A percentile compares a stretch with the other conserved stretches of the same genome.
Conservation (phyloP, 2,113 vertebrate genomes). For the Alethe castanea region DNA sequence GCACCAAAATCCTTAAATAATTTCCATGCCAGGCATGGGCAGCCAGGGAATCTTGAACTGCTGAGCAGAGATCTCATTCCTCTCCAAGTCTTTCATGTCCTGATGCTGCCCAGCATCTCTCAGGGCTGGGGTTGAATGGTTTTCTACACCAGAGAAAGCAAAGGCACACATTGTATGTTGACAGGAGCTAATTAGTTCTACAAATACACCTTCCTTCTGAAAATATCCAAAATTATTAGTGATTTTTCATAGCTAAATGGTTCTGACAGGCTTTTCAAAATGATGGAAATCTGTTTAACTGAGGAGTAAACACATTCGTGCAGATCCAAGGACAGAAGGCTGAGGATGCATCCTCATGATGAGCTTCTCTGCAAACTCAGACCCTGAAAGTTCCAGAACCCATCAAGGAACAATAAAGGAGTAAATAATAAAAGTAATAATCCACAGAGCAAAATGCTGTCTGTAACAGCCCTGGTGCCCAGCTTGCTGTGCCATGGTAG, state of each 20-base stretch:
- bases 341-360: neutral
- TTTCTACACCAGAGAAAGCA: neutral
- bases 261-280: conserved; percentile 43
- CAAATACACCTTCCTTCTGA: conserved; percentile 32
- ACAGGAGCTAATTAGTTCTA: conserved; percentile 44
- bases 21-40: neutral
- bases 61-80: neutral
- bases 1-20: neutral
- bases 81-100: neutral
- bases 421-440: neutral
- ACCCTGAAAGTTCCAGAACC: neutral
- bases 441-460: neutral
- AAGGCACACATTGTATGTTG: neutral
- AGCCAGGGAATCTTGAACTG: neutral
- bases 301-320: neutral
- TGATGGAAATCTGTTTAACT: conserved; percentile 4
- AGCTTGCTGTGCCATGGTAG: neutral
- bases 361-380: neutral
- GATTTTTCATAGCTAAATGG: conserved; percentile 46
- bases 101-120: neutral
- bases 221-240: neutral
- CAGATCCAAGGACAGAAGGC: neutral
- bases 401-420: neutral
- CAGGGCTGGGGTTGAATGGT: neutral
- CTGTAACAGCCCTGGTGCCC: neutral